phyloP scores from a whole-genome alignment of 2,797 vertebrate genomes.

The Margarornis squamiger region DNA sequence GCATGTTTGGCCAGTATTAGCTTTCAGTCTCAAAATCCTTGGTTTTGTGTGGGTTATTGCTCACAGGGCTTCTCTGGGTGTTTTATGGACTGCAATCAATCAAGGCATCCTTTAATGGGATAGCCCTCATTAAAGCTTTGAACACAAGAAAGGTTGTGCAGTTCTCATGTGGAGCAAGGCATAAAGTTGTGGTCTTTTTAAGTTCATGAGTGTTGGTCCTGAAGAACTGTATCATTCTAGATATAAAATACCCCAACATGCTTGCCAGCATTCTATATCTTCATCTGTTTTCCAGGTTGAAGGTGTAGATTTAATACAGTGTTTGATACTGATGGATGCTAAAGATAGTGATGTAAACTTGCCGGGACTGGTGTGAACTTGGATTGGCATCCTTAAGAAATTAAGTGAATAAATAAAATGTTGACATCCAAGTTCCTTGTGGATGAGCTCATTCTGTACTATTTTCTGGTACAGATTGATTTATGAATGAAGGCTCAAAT shows the following conservation, averaged over 20 bases:
- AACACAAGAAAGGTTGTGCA: not conserved
- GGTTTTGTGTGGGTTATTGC: not conserved
- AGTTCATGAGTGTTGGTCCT: not conserved
- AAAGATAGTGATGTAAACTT: not conserved
- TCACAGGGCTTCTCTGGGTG: not conserved
- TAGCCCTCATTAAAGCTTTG: not conserved
- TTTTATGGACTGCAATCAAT: not conserved
- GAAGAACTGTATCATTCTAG: not conserved
- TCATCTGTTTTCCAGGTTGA: not conserved
- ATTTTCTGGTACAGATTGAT: slow-evolving; percentile 33
- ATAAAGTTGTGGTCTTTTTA: not conserved
- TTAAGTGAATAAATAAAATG: slow-evolving; percentile 39
- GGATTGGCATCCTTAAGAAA: slow-evolving; percentile 6
- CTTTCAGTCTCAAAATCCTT: not conserved
- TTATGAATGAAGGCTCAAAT: slow-evolving; percentile 39
- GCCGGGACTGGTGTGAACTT: not conserved
- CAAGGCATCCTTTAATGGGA: not conserved
- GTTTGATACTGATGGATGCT: not conserved
- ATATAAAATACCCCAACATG: not conserved
- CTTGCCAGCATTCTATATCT: not conserved
- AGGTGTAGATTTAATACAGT: not conserved
- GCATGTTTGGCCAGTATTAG: not conserved
- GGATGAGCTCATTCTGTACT: slow-evolving; percentile 46
- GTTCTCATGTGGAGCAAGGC: not conserved
- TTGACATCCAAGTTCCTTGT: slow-evolving; percentile 7